A percentile compares a stretch with the other conserved stretches of the same genome.
phyloP scores from a whole-genome alignment of 2,797 vertebrate genomes.

The Channallabes apus region DNA sequence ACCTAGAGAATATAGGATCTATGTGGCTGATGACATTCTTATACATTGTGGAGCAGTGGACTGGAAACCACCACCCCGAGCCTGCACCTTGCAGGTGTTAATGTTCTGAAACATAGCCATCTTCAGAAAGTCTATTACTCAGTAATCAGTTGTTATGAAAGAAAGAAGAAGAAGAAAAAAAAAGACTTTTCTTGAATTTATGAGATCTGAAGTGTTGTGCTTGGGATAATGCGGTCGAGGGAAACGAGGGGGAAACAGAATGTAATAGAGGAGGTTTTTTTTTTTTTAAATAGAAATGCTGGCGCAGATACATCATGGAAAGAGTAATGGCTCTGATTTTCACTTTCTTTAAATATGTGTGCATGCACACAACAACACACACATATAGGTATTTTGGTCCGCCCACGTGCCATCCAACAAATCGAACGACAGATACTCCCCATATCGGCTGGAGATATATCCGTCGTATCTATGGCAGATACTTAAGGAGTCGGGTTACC shows the following conservation, averaged over 20 bases:
- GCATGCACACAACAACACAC: too few relatives aligned
- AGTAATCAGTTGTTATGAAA: slow-evolving; percentile 11
- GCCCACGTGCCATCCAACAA: too few relatives aligned
- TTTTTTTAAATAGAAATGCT: neutral
- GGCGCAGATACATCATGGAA: neutral
- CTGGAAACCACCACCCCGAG: neutral
- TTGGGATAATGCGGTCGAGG: slow-evolving; percentile 2
- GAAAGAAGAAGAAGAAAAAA: neutral
- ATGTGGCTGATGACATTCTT: neutral
- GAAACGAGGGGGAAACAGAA: neutral
- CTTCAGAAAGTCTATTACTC: neutral
- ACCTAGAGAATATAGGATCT: neutral
- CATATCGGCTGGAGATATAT: too few relatives aligned
- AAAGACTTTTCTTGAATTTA: neutral
- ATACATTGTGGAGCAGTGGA: neutral
- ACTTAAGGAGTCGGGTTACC: too few relatives aligned
- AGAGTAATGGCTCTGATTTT: slow-evolving; percentile 6
- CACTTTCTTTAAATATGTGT: neutral
- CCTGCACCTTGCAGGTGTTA: neutral
- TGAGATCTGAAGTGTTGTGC: neutral
- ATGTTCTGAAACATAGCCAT: neutral
- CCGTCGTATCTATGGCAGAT: too few relatives aligned
- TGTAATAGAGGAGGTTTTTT: neutral
- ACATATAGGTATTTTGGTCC: neutral
- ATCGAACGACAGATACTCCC: too few relatives aligned